Base-by-base conservation (phyloP, 2,888 invertebrate species). In the Ophraella communa region DNA sequence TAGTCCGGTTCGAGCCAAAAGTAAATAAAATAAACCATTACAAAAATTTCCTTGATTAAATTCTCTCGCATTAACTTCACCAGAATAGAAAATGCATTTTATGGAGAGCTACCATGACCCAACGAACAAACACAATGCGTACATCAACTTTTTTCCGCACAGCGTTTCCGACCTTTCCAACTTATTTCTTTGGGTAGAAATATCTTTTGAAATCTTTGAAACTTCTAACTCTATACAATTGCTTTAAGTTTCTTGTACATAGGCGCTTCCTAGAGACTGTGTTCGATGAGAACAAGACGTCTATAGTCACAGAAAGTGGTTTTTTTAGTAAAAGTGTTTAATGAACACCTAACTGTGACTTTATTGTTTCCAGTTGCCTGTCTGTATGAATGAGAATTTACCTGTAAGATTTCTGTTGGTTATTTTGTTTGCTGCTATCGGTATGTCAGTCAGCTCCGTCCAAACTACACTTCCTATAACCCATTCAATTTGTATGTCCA, bases 151-250 rank as follows among this genome's bases (percentile, higher is more conserved):
- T 66, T 66, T 57, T n/a, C n/a, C 42, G 47, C 45, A 18, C 44
- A 45, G 61, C 42, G 61, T 52, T 66, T 66, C 64, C 64, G 66
- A 64, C 64, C 66, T 66, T 66, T 64, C 55, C 49, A 58, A 61
- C 66, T 61, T 54, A 23, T 18, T 60, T 54, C 42, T 33, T 35
- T 44, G 33, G 33, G 57, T 35, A 55, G 61, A 61, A 66, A 64
- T 61, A 53, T 61, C 64, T 54, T 60, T 64, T 61, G 60, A 59
- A 60, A 59, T 7, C 14, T 33, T 58, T 44, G 44, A 60, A 54
- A 61, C 49, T 61, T 61, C 53, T 47, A 54, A 20, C 45, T 39
- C n/a, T 20, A 42, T 45, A 63, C 66, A 62, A 63, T 61, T 21
- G 64, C 55, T 33, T 45, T 47, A 23, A 53, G n/a, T 53, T 52